Evolutionary conservation across 1,140 invertebrate genomes (phyloP).

Genomic region (Euglossa dilemma): DNA sequence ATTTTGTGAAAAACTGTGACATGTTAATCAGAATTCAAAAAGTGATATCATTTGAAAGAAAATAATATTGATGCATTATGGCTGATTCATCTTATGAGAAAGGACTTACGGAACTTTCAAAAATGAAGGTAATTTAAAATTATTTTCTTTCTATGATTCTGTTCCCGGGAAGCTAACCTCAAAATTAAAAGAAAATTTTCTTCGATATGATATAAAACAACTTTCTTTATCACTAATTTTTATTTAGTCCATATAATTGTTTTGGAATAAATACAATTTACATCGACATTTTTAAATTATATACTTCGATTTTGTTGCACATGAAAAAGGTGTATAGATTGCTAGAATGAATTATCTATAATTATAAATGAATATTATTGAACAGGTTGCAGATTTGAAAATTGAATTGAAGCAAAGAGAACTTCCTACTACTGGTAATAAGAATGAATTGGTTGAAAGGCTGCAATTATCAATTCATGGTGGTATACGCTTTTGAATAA

Average conservation of each 20-base stretch:
- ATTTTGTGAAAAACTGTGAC: constrained; percentile 11
- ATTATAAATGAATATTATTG: neutral
- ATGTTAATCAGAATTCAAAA: constrained; percentile 27
- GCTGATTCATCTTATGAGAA: constrained; percentile 81
- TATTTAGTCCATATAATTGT: neutral
- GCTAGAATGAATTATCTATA: neutral
- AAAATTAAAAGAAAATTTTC: neutral
- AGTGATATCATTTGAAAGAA: constrained; percentile 8
- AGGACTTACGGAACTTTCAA: constrained; percentile 78
- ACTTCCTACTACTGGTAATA: constrained; percentile 89
- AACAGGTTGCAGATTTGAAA: constrained; percentile 86
- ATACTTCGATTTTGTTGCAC: neutral
- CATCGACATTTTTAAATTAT: neutral
- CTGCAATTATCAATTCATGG: constrained; percentile 86
- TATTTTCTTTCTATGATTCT: neutral
- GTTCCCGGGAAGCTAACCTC: constrained; percentile 22
- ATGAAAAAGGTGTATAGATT: neutral
- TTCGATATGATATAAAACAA: neutral
- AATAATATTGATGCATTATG: constrained; percentile 66
- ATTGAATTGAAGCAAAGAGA: constrained; percentile 90
- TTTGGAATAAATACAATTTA: neutral
- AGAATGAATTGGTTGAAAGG: constrained; percentile 90
- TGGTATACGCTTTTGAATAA: constrained; percentile 66
- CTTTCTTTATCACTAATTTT: neutral
- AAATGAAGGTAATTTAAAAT: constrained; percentile 77